phyloP scores from a whole-genome alignment of 2,888 invertebrate species.

The Rhaphigaster nebulosa region DNA sequence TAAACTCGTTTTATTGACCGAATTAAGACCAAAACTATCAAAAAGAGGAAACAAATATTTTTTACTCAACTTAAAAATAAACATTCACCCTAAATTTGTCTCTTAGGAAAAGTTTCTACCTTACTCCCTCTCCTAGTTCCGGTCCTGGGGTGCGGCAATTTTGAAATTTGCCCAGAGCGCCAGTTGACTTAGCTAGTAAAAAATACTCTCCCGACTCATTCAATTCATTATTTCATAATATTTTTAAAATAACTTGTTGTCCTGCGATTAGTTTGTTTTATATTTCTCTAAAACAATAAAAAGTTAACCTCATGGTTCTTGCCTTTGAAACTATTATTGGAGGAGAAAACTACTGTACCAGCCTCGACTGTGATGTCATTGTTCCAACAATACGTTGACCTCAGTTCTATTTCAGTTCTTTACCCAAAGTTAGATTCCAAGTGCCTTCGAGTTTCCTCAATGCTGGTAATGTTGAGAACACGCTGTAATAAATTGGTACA shows the following conservation, averaged over 20 bases:
- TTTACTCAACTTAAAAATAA: no score
- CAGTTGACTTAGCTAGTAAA: no score
- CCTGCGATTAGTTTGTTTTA: background rate
- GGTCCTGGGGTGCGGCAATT: no score
- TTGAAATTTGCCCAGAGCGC: no score
- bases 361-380: constrained; percentile 17
- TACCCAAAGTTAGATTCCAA: background rate
- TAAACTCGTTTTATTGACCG: no score
- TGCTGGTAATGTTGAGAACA: background rate
- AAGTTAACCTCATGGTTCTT: background rate
- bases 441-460: background rate
- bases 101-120: no score
- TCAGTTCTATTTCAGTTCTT: constrained; percentile 44
- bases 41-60: no score
- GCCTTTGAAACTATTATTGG: background rate
- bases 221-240: background rate
- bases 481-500: background rate
- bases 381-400: constrained; percentile 42
- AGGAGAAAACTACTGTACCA: background rate
- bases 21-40: no score
- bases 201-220: no score
- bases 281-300: background rate
- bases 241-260: background rate
- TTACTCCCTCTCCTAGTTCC: no score
- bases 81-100: no score